Evolutionary conservation across 2,797 vertebrate genomes (phyloP), one percentile per base, ranked within the genome.

Genomic region (Xenentodon cancila): DNA sequence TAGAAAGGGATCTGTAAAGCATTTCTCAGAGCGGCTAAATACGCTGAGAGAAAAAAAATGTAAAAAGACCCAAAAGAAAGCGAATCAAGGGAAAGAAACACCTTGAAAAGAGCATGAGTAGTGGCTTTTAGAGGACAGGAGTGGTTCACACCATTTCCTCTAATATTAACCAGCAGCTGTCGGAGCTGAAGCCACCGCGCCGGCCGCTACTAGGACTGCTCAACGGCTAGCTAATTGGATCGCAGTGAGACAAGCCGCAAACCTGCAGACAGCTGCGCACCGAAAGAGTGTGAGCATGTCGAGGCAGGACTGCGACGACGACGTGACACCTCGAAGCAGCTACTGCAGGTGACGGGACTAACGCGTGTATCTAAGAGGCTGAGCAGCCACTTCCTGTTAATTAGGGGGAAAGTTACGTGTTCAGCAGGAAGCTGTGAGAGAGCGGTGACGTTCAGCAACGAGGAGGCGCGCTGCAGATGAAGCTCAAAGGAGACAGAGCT

Each of bases 301-400:
- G 16, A 47, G 7, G 55, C 43, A 40, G 59, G 52, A 43, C 46
- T 42, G 56, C 43, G 57, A 47, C 42, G 55, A 50, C 32, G 8
- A 32, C 7, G 43, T 53, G 49, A 79, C 77, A 81, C 62, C 76
- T 77, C 64, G 49, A 77, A 51, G 46, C 50, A 46, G 43, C 59
- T 42, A 4, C 27, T 43, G 58, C 0, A 37, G 25, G 5, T 0
- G 7, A 16, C 21, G 17, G 22, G 25, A 75, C 43, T 20, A 17
- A 15, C 21, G 66, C 32, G 32, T 34, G 15, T 43, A 16, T 58
- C 15, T 37, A 62, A 80, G 49, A 22, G 79, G 82, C 77, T 81
- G 60, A 86, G 71, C 50, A 47, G 45, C 66, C 75, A 49, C 50
- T 77, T 80, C 54, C 34, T 57, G 20, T 45, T 87, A 76, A 84